Conservation (phyloP, 2,113 vertebrate species). For the Channa argus region DNA sequence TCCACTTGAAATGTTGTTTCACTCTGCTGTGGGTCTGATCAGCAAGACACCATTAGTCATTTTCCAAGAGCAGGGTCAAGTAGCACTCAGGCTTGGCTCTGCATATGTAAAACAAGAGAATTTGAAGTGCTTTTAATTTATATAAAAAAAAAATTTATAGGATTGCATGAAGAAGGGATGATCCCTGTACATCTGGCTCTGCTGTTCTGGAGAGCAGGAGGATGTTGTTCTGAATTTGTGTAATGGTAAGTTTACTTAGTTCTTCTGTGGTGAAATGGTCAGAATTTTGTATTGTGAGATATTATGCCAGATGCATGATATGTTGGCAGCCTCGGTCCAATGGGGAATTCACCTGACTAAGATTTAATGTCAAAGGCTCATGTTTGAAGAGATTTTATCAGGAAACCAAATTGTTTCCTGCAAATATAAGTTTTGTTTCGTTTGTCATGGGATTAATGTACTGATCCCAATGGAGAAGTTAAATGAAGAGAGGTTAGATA, state of each 20-base stretch:
- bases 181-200: conserved; percentile 2
- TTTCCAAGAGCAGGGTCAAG: conserved; percentile 9
- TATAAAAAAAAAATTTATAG: conserved; percentile 3
- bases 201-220: not conserved
- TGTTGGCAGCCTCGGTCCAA: conserved; percentile 12
- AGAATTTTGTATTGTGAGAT: not conserved
- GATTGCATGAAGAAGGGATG: not conserved
- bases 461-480: conserved; percentile 21
- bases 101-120: conserved; percentile 8
- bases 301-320: conserved; percentile 24
- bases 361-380: conserved; percentile 1
- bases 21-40: conserved; percentile 25
- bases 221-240: conserved; percentile 22
- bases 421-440: conserved; percentile 10
- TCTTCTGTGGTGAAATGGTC: conserved; percentile 30
- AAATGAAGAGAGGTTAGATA: conserved; percentile 11
- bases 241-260: not conserved
- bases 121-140: conserved; percentile 41
- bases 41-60: not conserved
- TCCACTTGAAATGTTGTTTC: conserved; percentile 24
- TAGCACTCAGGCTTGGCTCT: not conserved
- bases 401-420: conserved; percentile 31
- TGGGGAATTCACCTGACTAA: not conserved
- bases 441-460: conserved; percentile 24
- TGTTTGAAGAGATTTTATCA: not conserved